Conservation (phyloP, 2,797 vertebrate genomes). For the Hypotaenidia philippensis region DNA sequence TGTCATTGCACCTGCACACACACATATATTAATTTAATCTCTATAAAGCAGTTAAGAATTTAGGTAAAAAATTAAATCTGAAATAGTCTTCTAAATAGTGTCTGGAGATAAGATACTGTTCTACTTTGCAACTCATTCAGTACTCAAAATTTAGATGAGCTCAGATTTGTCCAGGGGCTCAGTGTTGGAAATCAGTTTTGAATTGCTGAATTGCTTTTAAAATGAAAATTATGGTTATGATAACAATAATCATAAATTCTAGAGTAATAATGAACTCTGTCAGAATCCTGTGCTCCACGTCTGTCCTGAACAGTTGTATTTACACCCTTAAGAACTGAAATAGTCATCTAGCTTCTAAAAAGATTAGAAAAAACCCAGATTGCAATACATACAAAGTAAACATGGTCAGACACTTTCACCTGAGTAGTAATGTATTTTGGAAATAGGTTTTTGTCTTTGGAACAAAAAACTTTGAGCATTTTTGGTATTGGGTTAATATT, state of each 20-base stretch:
- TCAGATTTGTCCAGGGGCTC: not conserved
- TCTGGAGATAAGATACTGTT: not conserved
- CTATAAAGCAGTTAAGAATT: not conserved
- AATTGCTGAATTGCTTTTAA: not conserved
- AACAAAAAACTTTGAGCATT: not conserved
- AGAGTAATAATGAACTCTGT: not conserved
- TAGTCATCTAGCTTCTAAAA: not conserved
- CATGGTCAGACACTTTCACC: not conserved
- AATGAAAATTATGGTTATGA: not conserved
- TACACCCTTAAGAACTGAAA: not conserved
- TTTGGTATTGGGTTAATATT: not conserved
- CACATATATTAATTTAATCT: not conserved
- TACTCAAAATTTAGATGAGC: not conserved
- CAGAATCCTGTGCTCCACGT: not conserved
- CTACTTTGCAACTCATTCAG: not conserved
- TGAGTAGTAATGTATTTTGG: not conserved
- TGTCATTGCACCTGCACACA: not conserved
- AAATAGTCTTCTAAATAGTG: not conserved
- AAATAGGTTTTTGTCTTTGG: not conserved
- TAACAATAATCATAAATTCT: not conserved
- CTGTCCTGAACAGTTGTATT: not conserved
- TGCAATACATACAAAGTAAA: not conserved
- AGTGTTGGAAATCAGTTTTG: not conserved
- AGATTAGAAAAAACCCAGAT: not conserved
- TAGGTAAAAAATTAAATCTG: not conserved